Conservation (phyloP, 1,140 invertebrate genomes). For the Drosophila repletoides region DNA sequence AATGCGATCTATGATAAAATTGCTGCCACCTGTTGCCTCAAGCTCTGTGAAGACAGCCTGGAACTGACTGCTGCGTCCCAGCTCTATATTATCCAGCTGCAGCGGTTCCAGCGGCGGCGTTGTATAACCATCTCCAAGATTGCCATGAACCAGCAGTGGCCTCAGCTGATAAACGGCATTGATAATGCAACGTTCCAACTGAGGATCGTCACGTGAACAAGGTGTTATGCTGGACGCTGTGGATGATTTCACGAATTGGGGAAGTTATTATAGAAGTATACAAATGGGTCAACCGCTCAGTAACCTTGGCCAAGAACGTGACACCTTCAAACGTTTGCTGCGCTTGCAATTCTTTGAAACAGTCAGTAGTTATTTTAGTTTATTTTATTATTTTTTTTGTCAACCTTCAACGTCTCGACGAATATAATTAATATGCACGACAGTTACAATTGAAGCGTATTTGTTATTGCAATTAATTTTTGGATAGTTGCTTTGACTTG, state of each 20-base stretch:
- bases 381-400: constrained; percentile 8
- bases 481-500: constrained; percentile 20
- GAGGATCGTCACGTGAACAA: constrained; percentile 82
- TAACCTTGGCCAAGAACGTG: constrained; percentile 43
- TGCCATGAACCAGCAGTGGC: constrained; percentile 83
- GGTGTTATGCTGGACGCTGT: constrained; percentile 82
- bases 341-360: constrained; percentile 35
- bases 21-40: constrained; percentile 69
- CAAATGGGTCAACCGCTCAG: background rate
- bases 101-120: constrained; percentile 75
- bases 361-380: constrained; percentile 1
- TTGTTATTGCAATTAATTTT: constrained; percentile 7
- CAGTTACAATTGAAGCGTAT: constrained; percentile 22
- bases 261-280: background rate
- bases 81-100: constrained; percentile 70
- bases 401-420: constrained; percentile 26
- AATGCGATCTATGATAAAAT: constrained; percentile 76
- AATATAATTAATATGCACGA: constrained; percentile 47
- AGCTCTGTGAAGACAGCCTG: constrained; percentile 69
- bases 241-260: background rate
- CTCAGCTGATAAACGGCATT: constrained; percentile 83
- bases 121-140: constrained; percentile 73
- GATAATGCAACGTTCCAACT: constrained; percentile 83
- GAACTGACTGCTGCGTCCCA: constrained; percentile 67
- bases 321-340: constrained; percentile 18